Evolutionary conservation across 2,888 invertebrate genomes (phyloP).

Genomic region (Emmelina monodactyla): DNA sequence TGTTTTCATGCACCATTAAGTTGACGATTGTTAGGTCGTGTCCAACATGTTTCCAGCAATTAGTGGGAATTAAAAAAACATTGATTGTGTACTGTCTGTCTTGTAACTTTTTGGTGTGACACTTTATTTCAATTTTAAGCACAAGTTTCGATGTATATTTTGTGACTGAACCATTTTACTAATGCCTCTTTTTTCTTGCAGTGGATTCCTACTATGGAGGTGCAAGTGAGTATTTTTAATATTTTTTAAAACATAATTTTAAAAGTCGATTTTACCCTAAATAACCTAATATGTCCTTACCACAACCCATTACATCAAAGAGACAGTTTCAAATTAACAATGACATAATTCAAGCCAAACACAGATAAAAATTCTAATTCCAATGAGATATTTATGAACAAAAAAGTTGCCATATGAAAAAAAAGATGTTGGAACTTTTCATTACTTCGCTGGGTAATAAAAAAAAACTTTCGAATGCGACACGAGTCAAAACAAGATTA

Average conservation of each 20-base stretch:
- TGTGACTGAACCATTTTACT: slow-evolving; percentile 26
- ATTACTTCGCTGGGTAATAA: slow-evolving; percentile 22
- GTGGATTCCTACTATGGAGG: slow-evolving; percentile 80
- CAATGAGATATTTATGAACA: slow-evolving; percentile 41
- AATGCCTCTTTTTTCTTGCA: slow-evolving; percentile 56
- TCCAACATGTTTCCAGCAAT: neutral
- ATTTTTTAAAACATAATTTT: slow-evolving; percentile 1
- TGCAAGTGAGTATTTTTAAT: slow-evolving; percentile 66
- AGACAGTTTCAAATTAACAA: slow-evolving; percentile 27
- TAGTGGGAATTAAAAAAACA: no score
- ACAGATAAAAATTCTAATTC: slow-evolving; percentile 31
- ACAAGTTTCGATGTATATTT: neutral
- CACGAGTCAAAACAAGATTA: slow-evolving; percentile 45
- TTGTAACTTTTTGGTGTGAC: slow-evolving; percentile 12
- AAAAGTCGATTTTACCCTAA: neutral
- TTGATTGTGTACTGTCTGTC: slow-evolving; percentile 27
- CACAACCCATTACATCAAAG: neutral
- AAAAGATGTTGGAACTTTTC: slow-evolving; percentile 21
- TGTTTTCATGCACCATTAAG: slow-evolving; percentile 54
- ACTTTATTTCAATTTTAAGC: slow-evolving; percentile 4
- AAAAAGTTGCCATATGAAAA: slow-evolving; percentile 41
- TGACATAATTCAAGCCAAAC: slow-evolving; percentile 22
- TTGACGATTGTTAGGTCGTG: slow-evolving; percentile 28
- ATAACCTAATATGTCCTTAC: neutral
- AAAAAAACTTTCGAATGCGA: slow-evolving; percentile 36